Evolutionary conservation across 1,140 invertebrate species (phyloP).

Genomic region (Cyclargus thomasi): DNA sequence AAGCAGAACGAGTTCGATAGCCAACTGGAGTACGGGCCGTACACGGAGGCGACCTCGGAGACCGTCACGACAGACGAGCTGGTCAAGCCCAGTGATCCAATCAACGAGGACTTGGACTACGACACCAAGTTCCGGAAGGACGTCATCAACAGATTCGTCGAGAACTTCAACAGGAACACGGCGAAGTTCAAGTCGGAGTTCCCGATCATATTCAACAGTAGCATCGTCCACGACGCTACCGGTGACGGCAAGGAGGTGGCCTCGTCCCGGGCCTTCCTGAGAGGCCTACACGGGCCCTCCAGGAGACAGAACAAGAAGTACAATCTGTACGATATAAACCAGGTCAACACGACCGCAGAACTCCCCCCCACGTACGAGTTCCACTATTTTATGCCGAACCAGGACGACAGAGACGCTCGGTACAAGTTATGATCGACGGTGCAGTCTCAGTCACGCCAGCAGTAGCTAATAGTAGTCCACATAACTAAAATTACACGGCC

Average conservation of each 20-base stretch:
- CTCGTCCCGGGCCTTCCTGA: slow-evolving; percentile 49
- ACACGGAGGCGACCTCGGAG: slow-evolving; percentile 34
- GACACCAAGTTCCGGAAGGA: slow-evolving; percentile 54
- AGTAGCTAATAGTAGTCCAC: not conserved
- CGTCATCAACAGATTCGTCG: slow-evolving; percentile 53
- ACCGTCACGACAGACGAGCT: slow-evolving; percentile 37
- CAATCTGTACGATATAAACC: slow-evolving; percentile 36
- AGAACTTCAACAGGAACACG: slow-evolving; percentile 58
- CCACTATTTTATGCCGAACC: slow-evolving; percentile 61
- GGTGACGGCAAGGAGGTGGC: slow-evolving; percentile 39
- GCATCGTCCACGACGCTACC: slow-evolving; percentile 37
- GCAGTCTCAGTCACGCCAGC: not conserved
- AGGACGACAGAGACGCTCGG: slow-evolving; percentile 29
- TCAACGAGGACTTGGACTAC: slow-evolving; percentile 48
- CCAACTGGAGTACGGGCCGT: slow-evolving; percentile 32
- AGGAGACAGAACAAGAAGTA: slow-evolving; percentile 5
- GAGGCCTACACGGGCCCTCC: slow-evolving; percentile 26
- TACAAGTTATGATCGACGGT: slow-evolving; percentile 15
- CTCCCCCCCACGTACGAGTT: slow-evolving; percentile 59
- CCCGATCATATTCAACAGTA: slow-evolving; percentile 59
- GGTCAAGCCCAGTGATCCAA: slow-evolving; percentile 22
- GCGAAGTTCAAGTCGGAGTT: slow-evolving; percentile 51
- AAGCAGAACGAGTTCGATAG: slow-evolving; percentile 46
- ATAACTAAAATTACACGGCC: slow-evolving; percentile 5
- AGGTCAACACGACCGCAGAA: slow-evolving; percentile 50